Base-by-base conservation (phyloP, 1,140 invertebrate species). In the Lepidurus apus region DNA sequence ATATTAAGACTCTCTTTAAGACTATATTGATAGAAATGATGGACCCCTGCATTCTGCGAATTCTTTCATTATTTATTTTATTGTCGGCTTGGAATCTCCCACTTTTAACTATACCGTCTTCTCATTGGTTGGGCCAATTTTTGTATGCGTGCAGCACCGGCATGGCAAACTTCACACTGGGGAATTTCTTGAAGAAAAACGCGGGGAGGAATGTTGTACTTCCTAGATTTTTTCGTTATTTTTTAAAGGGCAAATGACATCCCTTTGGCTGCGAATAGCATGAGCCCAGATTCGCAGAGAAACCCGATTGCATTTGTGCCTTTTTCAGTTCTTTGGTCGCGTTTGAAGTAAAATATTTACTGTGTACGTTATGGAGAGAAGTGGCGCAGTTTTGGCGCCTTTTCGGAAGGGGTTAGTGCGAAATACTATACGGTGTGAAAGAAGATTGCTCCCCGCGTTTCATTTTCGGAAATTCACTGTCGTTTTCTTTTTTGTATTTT, bases 11-110 rank as follows among this genome's bases (percentile, higher is more conserved):
- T 17, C 74, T 74, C 74, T 74, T 43, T 42, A 74, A 17, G 34
- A 24, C 13, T 76, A 43, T 76, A 76, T 26, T n/a, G 11, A 76
- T 44, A 76, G n/a, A 24, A 47, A 76, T 8, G 17, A 11, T 47
- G 1, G 17, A 47, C 17, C 8, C 21, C 8, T n/a, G 13, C n/a
- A 5, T 76, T 24, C 47, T 47, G 24, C 43, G 45, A 76, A 34
- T 34, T 34, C 44, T 43, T 75, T 43, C 42, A 17, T 21, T 75
- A 42, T 42, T 75, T 26, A 42, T n/a, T 34, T 7, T 43, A 43
- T 42, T 42, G 42, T 43, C 44, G 43, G 42, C 42, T 75, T 75
- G 74, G 74, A 75, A 21, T 75, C 9, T 7, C 44, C 42, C 74
- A 75, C 74, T 26, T 75, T 75, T 17, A 34, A 34, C 34, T 34